These are phyloP conservation scores for Balaeniceps rex DNA, from an alignment of 2,113 vertebrate species.

Conservation along the genomic window DNA sequence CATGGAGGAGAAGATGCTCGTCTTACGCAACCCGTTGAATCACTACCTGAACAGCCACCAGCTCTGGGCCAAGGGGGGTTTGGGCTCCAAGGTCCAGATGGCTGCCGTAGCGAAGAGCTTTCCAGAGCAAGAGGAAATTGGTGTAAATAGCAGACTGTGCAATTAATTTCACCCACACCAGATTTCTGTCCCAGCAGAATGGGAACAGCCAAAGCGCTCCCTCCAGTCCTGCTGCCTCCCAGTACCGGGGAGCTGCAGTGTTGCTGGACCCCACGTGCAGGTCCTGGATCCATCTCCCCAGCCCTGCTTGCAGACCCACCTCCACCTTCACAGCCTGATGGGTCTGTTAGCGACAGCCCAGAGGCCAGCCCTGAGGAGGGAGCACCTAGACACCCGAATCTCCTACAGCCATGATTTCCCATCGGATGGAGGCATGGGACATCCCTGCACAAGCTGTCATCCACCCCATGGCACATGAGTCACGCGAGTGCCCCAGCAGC, in stretches of 20 bases:
- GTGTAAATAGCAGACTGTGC: conserved; percentile 32
- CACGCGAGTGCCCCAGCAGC: not conserved
- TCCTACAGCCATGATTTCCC: not conserved
- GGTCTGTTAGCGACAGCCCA: not conserved
- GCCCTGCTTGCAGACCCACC: not conserved
- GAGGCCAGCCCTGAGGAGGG: not conserved
- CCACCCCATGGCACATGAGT: not conserved
- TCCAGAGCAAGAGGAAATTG: conserved; percentile 29
- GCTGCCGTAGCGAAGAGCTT: conserved; percentile 30
- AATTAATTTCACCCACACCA: not conserved
- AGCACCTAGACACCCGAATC: not conserved
- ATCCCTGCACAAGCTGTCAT: not conserved
- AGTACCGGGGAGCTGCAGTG: not conserved
- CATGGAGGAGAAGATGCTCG: not conserved
- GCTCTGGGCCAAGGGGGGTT: not conserved
- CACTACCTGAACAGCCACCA: not conserved
- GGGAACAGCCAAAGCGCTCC: not conserved
- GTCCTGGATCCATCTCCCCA: not conserved
- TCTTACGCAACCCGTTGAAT: not conserved
- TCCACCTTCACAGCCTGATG: not conserved
- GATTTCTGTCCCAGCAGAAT: not conserved
- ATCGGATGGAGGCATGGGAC: fast-evolving
- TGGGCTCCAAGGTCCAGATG: conserved; percentile 34
- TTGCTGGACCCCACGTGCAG: fast-evolving
- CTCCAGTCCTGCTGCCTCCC: not conserved